These are phyloP conservation scores for Hemithea aestivaria DNA, from an alignment of 2,888 invertebrate genomes.

Conservation along the genomic window DNA sequence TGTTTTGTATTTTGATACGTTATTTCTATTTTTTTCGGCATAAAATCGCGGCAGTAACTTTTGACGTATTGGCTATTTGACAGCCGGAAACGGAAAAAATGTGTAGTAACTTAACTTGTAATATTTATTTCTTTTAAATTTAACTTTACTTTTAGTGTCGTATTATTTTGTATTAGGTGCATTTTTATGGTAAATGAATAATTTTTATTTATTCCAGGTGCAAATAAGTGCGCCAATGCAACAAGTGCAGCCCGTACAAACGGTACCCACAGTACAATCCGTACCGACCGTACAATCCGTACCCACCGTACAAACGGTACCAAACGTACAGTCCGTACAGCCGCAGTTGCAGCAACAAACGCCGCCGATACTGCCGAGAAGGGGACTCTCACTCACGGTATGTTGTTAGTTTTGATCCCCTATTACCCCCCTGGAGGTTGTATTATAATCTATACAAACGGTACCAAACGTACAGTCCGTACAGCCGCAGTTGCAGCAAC, in stretches of 20 bases:
- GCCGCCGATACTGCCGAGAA: conserved; percentile 78
- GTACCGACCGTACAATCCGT: conserved; percentile 17
- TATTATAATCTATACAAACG: no score
- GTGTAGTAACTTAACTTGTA: no score
- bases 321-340: conserved; percentile 13
- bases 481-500: conserved; percentile 29
- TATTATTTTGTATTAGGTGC: neutral
- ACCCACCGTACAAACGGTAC: conserved; percentile 18
- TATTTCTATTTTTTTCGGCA: no score
- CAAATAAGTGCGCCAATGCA: conserved; percentile 37
- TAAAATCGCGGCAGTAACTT: no score
- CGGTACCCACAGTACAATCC: conserved; percentile 19
- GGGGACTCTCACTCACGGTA: conserved; percentile 86
- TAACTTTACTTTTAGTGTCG: neutral
- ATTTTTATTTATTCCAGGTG: no score
- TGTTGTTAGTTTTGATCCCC: conserved; percentile 14
- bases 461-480: conserved; percentile 28
- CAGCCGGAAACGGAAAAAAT: no score
- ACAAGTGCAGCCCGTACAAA: conserved; percentile 17
- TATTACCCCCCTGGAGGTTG: no score
- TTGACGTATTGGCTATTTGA: no score
- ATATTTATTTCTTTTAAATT: no score
- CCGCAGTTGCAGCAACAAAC: conserved; percentile 28
- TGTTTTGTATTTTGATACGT: no score
- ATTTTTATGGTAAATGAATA: neutral